Evolutionary conservation across 2,797 vertebrate genomes (phyloP).

Genomic region (Brotogeris chrysoptera): DNA sequence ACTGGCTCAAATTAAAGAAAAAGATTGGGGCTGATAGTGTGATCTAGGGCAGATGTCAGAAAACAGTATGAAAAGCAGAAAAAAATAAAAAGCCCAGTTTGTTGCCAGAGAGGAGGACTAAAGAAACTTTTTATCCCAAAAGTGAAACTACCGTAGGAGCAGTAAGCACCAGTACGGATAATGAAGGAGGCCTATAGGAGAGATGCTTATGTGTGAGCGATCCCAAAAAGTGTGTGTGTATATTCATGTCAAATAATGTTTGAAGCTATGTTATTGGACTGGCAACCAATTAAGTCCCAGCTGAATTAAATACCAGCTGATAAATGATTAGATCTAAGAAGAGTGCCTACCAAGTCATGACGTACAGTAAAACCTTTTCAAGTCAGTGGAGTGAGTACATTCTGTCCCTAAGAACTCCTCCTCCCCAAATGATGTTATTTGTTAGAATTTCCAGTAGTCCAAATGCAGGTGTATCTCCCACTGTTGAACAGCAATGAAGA

Average conservation of each 20-base stretch:
- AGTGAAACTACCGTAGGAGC: background rate
- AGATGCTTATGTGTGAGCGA: fast-evolving
- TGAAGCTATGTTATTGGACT: background rate
- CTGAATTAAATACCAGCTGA: background rate
- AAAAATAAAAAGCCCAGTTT: background rate
- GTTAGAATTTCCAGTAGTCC: background rate
- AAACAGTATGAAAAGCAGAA: background rate
- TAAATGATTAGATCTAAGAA: background rate
- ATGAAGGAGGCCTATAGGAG: background rate
- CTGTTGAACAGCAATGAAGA: background rate
- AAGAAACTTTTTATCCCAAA: background rate
- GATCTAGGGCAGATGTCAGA: background rate
- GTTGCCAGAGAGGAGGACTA: background rate
- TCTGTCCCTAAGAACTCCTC: background rate
- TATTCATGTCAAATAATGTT: background rate
- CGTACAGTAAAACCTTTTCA: background rate
- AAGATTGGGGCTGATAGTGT: background rate
- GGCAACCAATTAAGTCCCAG: background rate
- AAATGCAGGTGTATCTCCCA: background rate
- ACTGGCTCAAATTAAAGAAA: background rate
- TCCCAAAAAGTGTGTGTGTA: background rate
- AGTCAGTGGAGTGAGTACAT: background rate
- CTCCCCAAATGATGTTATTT: background rate
- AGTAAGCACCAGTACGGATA: background rate
- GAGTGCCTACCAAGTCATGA: background rate